Conservation (phyloP, 2,113 vertebrate species). For the Triplophysa tibetana region DNA sequence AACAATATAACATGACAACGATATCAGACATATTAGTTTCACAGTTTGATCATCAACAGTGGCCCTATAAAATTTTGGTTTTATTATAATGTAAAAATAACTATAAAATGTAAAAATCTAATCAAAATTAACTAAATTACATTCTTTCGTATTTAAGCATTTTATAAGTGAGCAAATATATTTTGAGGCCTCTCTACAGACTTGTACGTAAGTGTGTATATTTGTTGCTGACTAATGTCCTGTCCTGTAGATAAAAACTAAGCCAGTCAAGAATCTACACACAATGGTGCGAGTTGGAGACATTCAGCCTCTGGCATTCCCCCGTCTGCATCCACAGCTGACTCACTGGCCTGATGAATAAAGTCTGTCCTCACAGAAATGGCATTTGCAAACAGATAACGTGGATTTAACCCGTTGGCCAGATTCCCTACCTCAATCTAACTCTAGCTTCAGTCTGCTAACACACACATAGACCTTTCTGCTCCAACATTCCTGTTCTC, state of each 20-base stretch:
- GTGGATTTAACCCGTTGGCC: constrained; percentile 11
- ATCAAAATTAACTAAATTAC: neutral
- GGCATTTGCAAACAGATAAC: constrained; percentile 27
- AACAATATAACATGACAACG: neutral
- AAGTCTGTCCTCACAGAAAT: constrained; percentile 12
- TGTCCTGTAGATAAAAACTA: neutral
- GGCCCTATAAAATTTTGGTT: neutral
- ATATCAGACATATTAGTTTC: no score
- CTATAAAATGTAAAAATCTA: no score
- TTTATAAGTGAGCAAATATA: no score
- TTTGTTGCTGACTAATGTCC: neutral
- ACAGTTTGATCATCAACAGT: neutral
- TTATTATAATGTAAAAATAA: neutral
- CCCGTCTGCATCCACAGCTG: constrained; percentile 16
- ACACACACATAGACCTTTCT: constrained; percentile 41
- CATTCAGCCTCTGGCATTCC: constrained; percentile 9
- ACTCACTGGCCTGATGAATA: constrained; percentile 21
- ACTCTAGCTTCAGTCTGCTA: neutral
- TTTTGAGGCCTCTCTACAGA: neutral
- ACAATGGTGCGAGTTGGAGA: constrained; percentile 4
- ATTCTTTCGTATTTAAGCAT: neutral
- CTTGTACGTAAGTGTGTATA: neutral
- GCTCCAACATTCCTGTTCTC: constrained; percentile 48
- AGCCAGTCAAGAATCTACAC: neutral
- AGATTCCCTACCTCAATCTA: neutral